Evolutionary conservation across 2,888 invertebrate genomes (phyloP).

Genomic region (Clanis bilineata): DNA sequence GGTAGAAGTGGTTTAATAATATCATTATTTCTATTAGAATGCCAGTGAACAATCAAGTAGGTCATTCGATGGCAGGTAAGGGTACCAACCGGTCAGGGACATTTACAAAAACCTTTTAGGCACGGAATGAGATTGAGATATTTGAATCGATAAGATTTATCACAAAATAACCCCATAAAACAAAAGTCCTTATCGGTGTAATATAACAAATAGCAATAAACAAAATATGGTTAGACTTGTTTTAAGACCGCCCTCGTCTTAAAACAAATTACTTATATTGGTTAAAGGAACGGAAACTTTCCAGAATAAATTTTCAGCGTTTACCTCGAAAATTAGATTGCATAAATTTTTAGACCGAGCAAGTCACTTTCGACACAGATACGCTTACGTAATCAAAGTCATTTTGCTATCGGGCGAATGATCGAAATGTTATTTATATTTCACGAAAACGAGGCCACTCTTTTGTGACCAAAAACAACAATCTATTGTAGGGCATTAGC

Average conservation of each 20-base stretch:
- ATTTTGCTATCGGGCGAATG: conserved; percentile 10
- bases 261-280: conserved; percentile 2
- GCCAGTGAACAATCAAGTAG: too few species aligned
- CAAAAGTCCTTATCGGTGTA: too few species aligned
- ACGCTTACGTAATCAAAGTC: conserved; percentile 12
- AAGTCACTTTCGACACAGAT: conserved; percentile 46
- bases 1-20: too few species aligned
- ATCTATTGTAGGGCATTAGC: neutral
- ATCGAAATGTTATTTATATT: conserved; percentile 12
- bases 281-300: conserved; percentile 2
- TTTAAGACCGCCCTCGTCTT: neutral
- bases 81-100: too few species aligned
- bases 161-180: too few species aligned
- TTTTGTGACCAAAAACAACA: conserved; percentile 6
- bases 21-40: too few species aligned
- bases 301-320: conserved; percentile 8
- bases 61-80: too few species aligned
- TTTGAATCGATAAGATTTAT: too few species aligned
- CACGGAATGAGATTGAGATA: too few species aligned
- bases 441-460: conserved; percentile 25
- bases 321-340: conserved; percentile 13
- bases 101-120: too few species aligned
- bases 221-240: neutral
- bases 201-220: too few species aligned
- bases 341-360: conserved; percentile 32